A percentile compares a stretch with the other conserved stretches of the same genome.
Evolutionary conservation across 1,140 invertebrate species (phyloP).

Genomic region (Trachymyrmex septentrionalis): DNA sequence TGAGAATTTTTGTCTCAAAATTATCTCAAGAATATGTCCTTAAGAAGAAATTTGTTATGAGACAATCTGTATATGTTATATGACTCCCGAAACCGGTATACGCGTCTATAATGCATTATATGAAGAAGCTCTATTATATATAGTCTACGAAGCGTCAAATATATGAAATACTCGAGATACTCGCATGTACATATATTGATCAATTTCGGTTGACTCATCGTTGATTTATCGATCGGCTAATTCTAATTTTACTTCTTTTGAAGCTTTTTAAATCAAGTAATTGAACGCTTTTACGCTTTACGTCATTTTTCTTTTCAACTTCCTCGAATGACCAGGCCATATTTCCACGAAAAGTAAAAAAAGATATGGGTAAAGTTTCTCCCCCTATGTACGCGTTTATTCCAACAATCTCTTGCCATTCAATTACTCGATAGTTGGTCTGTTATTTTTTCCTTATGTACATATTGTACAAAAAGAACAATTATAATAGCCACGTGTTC

Average conservation of each 20-base stretch:
- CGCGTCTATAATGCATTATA: background rate
- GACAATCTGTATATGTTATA: too few species aligned
- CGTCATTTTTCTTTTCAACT: background rate
- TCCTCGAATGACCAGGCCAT: background rate
- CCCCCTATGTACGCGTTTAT: background rate
- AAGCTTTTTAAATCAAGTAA: background rate
- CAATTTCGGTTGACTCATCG: background rate
- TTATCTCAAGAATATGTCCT: too few species aligned
- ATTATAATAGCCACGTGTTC: background rate
- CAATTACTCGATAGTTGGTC: background rate
- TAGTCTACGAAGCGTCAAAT: background rate
- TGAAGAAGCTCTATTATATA: background rate
- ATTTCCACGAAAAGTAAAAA: background rate
- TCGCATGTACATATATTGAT: background rate
- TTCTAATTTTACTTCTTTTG: background rate
- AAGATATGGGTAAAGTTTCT: background rate
- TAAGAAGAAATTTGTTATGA: too few species aligned
- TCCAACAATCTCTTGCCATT: background rate
- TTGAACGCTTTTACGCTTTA: background rate
- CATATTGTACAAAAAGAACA: background rate
- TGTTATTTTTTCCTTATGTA: background rate
- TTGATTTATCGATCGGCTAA: background rate
- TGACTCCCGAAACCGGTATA: too few species aligned
- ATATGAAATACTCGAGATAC: background rate
- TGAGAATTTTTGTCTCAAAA: too few species aligned